phyloP scores from a whole-genome alignment of 2,113 vertebrate species.

The Ctenodactylus gundi region DNA sequence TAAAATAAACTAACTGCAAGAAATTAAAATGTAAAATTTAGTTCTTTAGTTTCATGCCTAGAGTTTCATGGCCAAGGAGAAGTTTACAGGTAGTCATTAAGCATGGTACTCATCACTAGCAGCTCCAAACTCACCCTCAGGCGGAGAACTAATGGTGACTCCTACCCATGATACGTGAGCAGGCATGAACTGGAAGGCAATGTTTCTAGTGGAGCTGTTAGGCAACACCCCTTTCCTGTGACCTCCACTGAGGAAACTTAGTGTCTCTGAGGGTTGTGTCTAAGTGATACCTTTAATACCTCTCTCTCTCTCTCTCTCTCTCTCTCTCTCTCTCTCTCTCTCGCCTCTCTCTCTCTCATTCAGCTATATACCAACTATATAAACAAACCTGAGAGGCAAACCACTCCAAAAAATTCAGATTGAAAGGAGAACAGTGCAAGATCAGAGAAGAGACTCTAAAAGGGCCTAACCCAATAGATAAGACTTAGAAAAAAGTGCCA shows the following conservation, averaged over 20 bases:
- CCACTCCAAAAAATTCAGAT: background rate
- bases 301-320: background rate
- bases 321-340: background rate
- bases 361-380: background rate
- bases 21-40: background rate
- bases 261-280: background rate
- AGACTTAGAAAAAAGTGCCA: background rate
- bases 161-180: background rate
- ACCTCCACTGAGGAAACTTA: background rate
- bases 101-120: background rate
- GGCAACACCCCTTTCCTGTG: background rate
- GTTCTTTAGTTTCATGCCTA: background rate
- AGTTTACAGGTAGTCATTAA: background rate
- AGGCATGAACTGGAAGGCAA: background rate
- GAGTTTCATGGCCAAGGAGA: background rate
- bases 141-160: background rate
- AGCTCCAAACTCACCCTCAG: background rate
- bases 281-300: background rate
- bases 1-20: background rate
- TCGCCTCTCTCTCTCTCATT: background rate
- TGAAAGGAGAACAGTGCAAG: background rate
- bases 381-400: background rate
- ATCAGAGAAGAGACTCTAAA: background rate
- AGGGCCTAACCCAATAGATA: background rate
- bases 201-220: background rate